Base-by-base conservation (phyloP, 2,797 vertebrate species). In the Pseudopleuronectes americanus region DNA sequence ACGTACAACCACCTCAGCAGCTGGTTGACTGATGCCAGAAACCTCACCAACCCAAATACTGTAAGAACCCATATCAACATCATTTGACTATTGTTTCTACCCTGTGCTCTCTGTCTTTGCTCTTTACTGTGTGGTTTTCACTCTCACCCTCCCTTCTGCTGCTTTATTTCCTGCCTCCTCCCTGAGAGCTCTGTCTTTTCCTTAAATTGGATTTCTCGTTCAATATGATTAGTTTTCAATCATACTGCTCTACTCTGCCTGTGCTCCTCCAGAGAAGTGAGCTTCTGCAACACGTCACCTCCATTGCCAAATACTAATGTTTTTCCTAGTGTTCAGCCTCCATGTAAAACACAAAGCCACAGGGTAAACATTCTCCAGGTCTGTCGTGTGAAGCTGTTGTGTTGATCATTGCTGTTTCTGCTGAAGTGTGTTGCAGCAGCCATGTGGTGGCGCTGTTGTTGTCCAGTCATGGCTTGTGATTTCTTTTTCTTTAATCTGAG, bases 1-100 rank as follows among this genome's bases (percentile, higher is more conserved):
- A 99, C 98, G 0, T 99, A 99, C 92, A 99, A 99, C 92, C 98
- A 99, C 84, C 95, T 99, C 89, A 99, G 98, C 95, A 99, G 98
- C 94, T 99, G 98, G 98, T 91, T 99, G 94, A 99, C 98, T 69
- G 98, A 99, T 56, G 98, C 98, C 83, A 95, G 98, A 90, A 99
- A 99, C 90, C 97, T 99, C 92, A 99, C 98, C 94, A 99, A 99
- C 92, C 98, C 98, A 88, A 99, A 99, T 89, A 99, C 98, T 87
- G 98, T 99, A 92, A 97, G 97, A 95, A 83, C 56, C 54, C 36
- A 13, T 0, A 61, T 19, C 9, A 3, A 43, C 16, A 33, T 61
- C 21, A 22, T 55, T 38, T 14, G 5, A 43, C 17, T 21, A 8
- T 48, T 48, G 19, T 48, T 19, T 45, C 17, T 19, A 16, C 43